These are phyloP conservation scores for Coracopsis vasa DNA, from an alignment of 2,113 vertebrate genomes.

Conservation along the genomic window DNA sequence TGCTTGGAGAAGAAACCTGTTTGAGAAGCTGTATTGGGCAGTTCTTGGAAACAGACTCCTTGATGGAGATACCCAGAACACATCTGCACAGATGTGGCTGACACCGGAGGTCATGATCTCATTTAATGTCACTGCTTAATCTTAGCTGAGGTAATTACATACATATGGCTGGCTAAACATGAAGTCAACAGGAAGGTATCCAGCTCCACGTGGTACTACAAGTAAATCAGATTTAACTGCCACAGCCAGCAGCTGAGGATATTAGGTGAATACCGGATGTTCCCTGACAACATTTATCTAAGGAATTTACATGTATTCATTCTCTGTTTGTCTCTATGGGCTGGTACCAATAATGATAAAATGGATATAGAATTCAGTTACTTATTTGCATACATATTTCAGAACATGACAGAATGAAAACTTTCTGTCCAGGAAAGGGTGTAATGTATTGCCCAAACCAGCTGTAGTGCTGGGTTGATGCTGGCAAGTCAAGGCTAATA, in stretches of 20 bases:
- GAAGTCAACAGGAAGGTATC: constrained; percentile 54
- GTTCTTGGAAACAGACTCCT: neutral
- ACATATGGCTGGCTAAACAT: constrained; percentile 28
- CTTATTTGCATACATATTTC: neutral
- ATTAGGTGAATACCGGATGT: neutral
- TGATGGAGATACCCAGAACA: neutral
- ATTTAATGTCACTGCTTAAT: constrained; percentile 28
- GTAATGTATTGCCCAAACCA: neutral
- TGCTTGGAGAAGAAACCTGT: neutral
- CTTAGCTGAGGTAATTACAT: constrained; percentile 16
- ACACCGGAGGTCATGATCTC: constrained; percentile 10
- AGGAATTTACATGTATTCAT: neutral
- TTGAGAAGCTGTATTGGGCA: neutral
- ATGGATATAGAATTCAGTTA: neutral
- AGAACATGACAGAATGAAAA: neutral
- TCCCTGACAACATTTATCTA: neutral
- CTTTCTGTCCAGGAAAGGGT: neutral
- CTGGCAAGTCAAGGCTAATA: neutral
- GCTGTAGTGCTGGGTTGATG: neutral
- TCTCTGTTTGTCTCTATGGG: neutral
- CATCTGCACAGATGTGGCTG: neutral
- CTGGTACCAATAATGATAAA: neutral
- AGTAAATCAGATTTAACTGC: constrained; percentile 37
- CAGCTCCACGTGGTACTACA: neutral
- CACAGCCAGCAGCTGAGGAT: neutral